Percentiles rank a stretch among this genome's conserved stretches.
Evolutionary conservation across 1,140 invertebrate genomes (phyloP).

Genomic region (Steinernema khuongi): DNA sequence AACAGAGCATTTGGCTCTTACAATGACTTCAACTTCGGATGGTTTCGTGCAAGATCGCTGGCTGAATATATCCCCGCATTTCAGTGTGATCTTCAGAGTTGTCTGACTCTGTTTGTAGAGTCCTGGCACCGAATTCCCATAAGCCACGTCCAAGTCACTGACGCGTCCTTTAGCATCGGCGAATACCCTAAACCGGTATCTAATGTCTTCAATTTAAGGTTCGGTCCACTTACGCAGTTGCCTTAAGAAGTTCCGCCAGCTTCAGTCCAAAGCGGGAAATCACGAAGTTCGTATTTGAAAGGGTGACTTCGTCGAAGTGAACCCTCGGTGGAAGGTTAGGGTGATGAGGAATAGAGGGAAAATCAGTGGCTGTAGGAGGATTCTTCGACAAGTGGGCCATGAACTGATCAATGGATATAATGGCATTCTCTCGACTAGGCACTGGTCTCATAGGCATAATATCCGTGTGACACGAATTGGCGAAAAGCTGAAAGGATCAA

Average conservation of each 20-base stretch:
- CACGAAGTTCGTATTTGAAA: not conserved
- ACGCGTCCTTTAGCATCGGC: not conserved
- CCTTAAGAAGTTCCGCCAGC: not conserved
- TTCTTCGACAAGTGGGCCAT: not conserved
- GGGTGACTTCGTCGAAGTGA: not conserved
- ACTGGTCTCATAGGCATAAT: not conserved
- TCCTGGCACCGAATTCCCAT: not conserved
- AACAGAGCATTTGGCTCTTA: not conserved
- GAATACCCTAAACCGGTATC: not conserved
- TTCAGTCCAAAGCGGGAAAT: not conserved
- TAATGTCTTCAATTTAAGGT: not conserved
- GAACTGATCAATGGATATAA: not conserved
- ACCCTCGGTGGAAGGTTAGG: not conserved
- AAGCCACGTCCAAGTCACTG: not conserved
- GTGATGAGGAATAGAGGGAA: not conserved
- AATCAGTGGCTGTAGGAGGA: not conserved
- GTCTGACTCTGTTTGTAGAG: not conserved
- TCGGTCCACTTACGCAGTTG: not conserved
- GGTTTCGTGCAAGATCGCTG: not conserved
- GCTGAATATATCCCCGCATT: not conserved
- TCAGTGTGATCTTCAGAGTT: not conserved
- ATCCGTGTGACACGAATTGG: not conserved
- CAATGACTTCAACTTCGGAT: slow-evolving; percentile 4
- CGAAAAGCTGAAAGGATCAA: not conserved
- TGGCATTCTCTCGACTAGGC: not conserved